phyloP scores from a whole-genome alignment of 1,140 invertebrate genomes.

The Hyposmocoma kahamanoa region DNA sequence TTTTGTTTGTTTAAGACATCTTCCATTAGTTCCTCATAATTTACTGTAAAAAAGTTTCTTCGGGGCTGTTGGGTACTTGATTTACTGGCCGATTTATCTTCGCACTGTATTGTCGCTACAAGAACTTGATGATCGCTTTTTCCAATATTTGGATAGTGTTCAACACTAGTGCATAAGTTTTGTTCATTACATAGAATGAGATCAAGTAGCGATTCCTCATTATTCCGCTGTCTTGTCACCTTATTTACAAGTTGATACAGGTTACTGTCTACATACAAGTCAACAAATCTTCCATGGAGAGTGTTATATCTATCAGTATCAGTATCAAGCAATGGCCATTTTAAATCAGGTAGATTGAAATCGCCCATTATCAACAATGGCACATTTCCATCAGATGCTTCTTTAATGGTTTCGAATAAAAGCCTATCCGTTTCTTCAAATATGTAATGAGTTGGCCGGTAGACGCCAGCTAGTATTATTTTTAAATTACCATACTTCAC shows the following conservation, averaged over 20 bases:
- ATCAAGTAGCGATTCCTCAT: neutral
- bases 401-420: neutral
- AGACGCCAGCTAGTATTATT: neutral
- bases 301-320: conserved; percentile 1
- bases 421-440: conserved; percentile 1
- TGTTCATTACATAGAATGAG: neutral
- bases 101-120: neutral
- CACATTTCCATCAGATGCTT: neutral
- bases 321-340: neutral
- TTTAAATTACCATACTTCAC: neutral
- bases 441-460: neutral
- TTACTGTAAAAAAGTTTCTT: neutral
- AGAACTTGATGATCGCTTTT: neutral
- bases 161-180: neutral
- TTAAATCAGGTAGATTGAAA: neutral
- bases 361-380: neutral
- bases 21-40: neutral
- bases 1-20: neutral
- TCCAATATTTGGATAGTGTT: neutral
- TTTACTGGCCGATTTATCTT: neutral
- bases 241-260: neutral
- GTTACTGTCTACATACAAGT: neutral
- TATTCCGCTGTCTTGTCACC: neutral
- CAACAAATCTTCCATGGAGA: neutral
- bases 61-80: neutral